Conservation (phyloP, 2,797 vertebrate genomes). For the Sebastes trivittatus region DNA sequence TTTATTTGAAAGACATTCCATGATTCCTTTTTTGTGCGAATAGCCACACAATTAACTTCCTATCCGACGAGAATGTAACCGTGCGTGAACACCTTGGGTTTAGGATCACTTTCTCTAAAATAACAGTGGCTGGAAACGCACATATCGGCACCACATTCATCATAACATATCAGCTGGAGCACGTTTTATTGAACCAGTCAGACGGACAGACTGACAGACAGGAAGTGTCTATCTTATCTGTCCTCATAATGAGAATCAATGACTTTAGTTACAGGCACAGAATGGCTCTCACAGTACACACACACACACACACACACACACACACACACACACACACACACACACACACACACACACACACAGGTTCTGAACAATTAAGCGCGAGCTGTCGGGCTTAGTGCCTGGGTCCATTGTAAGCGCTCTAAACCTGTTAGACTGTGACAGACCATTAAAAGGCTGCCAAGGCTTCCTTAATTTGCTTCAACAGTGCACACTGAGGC, state of each 20-base stretch:
- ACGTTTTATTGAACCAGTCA: constrained; percentile 48
- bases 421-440: constrained; percentile 85
- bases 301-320: constrained; percentile 20
- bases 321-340: constrained; percentile 28
- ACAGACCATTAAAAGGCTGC: constrained; percentile 87
- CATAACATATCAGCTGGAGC: constrained; percentile 26
- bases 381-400: constrained; percentile 81
- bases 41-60: constrained; percentile 30
- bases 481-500: constrained; percentile 69
- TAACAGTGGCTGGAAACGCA: constrained; percentile 21
- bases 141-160: constrained; percentile 38
- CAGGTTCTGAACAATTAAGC: constrained; percentile 84
- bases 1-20: constrained; percentile 38
- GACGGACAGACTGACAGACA: constrained; percentile 52
- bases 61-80: constrained; percentile 17
- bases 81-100: constrained; percentile 27
- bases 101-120: constrained; percentile 38
- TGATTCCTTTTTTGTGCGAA: constrained; percentile 18
- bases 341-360: not conserved
- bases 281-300: constrained; percentile 34
- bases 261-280: constrained; percentile 70
- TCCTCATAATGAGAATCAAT: constrained; percentile 75
- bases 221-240: constrained; percentile 67
- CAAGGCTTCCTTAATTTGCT: constrained; percentile 79
- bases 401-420: constrained; percentile 82